Base-by-base conservation (phyloP, 2,888 invertebrate species). In the Fragum fragum region DNA sequence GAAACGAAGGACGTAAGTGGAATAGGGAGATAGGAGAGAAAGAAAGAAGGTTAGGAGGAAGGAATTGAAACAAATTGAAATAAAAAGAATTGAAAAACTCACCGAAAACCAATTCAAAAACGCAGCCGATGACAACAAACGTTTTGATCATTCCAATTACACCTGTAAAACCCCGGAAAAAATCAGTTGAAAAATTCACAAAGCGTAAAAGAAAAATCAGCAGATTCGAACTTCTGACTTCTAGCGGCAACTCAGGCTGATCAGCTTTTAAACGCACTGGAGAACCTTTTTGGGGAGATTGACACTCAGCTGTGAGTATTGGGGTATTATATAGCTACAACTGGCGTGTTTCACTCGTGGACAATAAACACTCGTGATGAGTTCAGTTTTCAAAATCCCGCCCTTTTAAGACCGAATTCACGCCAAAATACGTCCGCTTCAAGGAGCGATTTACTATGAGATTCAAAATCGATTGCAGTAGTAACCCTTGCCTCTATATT, bases 341-440 rank as follows among this genome's bases (percentile, higher is more conserved):
- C n/a, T n/a, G 11, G 32, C 61, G 61, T 61, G 61, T 18, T 61
- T 32, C 61, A 61, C 61, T 61, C 61, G 32, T 61, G 61, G n/a
- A 61, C 61, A 61, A n/a, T 18, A 32, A 16, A 61, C 32, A 61
- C 29, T 47, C 47, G 7, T 61, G 61, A 61, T 47, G 9, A 47
- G 7, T 47, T 14, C 7, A 47, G 47, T 18, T 61, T 61, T 61
- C 29, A n/a, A 61, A 32, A 61, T 61, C 61, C 61, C 61, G 61
- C 61, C 61, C 47, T 47, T 47, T 47, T 47, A 5, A 47, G 47
- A n/a, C 32, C 47, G 47, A 14, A 9, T 47, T 5, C 14, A 36
- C 3, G 32, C 32, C 32, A 36, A 36, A 6, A 6, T 14, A 9
- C 47, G 47, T 47, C 47, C 14, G 47, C 47, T 47, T 47, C 5